These are phyloP conservation scores for Cinclus mexicanus DNA, from an alignment of 2,113 vertebrate genomes.

Conservation along the genomic window DNA sequence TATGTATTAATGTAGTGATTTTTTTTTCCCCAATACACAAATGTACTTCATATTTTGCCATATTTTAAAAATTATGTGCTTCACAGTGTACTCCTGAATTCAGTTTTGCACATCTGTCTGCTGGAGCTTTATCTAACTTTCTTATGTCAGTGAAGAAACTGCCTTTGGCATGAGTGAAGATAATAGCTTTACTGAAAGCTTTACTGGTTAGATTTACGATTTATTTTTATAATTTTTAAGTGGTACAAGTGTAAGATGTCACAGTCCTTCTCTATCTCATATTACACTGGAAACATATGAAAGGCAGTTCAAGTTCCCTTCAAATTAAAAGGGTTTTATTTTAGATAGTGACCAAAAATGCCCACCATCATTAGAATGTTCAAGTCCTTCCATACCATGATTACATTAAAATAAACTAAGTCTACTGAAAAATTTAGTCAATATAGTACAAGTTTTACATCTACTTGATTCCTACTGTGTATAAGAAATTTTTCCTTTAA, in stretches of 20 bases:
- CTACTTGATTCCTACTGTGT: background rate
- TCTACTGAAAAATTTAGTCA: background rate
- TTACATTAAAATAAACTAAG: background rate
- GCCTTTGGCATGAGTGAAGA: background rate
- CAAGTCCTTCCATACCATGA: background rate
- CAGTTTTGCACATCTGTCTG: background rate
- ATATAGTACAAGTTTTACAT: background rate
- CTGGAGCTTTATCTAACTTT: background rate
- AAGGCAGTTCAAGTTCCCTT: background rate
- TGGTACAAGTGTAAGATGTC: background rate
- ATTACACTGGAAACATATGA: background rate
- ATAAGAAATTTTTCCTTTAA: background rate
- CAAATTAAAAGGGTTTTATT: background rate
- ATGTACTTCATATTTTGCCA: background rate
- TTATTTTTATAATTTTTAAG: background rate
- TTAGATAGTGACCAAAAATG: background rate
- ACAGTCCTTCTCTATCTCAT: background rate
- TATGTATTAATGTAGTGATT: fast-evolving
- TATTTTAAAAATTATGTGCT: background rate
- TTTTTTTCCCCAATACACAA: background rate
- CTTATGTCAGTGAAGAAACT: background rate
- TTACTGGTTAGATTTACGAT: background rate
- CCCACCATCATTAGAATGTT: background rate
- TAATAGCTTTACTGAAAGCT: background rate
- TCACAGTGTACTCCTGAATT: background rate